A percentile compares a stretch with the other conserved stretches of the same genome.
These are phyloP conservation scores for Geotrupes spiniger DNA, from an alignment of 2,888 invertebrate species.

Conservation along the genomic window DNA sequence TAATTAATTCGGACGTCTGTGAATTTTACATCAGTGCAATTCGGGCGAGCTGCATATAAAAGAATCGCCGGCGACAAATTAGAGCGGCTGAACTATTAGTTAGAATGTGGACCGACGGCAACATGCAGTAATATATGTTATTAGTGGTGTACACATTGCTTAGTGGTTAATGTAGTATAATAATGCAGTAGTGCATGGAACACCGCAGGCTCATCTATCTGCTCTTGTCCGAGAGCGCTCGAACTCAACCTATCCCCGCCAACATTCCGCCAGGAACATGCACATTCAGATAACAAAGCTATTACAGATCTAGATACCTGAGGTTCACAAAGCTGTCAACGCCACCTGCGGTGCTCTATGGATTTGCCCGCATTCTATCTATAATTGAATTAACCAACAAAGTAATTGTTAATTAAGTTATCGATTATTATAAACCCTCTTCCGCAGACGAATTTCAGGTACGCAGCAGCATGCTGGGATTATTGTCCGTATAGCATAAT, in stretches of 20 bases:
- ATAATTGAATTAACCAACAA: constrained; percentile 33
- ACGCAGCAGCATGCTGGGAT: no score
- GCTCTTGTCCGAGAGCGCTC: constrained; percentile 23
- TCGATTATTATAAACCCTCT: constrained; percentile 24
- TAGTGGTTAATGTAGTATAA: constrained; percentile 27
- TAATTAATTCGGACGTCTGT: no score
- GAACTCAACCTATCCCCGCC: constrained; percentile 14
- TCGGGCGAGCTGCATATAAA: no score
- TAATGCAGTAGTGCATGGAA: constrained; percentile 26
- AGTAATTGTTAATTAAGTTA: constrained; percentile 38
- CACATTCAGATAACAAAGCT: constrained; percentile 39
- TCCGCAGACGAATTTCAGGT: no score
- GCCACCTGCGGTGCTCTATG: constrained; percentile 33
- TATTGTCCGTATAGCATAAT: no score
- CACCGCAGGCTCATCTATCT: constrained; percentile 28
- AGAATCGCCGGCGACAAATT: no score
- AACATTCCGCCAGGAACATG: constrained; percentile 32
- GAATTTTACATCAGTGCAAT: no score
- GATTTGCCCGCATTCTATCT: constrained; percentile 39
- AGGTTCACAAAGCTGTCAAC: constrained; percentile 38
- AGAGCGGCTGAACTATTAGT: constrained; percentile 17
- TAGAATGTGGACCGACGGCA: constrained; percentile 10
- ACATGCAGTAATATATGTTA: constrained; percentile 20
- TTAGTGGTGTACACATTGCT: constrained; percentile 24
- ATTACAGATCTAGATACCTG: constrained; percentile 41